Conservation (phyloP, 2,888 invertebrate genomes). For the Tiphia femorata region DNA sequence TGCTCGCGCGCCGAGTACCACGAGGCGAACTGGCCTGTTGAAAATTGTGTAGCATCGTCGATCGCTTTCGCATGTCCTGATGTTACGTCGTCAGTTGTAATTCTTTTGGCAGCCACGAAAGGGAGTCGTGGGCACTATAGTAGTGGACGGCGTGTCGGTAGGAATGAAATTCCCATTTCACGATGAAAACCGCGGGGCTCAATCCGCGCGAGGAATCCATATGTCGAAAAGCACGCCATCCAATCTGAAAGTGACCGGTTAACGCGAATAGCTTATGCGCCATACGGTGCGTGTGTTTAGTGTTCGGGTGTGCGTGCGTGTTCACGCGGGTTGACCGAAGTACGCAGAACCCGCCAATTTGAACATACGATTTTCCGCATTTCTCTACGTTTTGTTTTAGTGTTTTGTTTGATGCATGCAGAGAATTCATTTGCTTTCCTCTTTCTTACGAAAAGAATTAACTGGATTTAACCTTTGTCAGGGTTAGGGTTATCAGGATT, state of each 20-base stretch:
- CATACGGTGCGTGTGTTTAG: conserved; percentile 47
- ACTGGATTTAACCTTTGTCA: too few relatives aligned
- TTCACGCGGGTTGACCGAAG: conserved; percentile 16
- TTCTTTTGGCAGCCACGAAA: conserved; percentile 25
- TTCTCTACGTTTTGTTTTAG: too few relatives aligned
- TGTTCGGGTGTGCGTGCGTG: conserved; percentile 4
- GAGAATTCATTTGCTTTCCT: too few relatives aligned
- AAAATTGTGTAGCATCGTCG: neutral
- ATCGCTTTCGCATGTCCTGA: neutral
- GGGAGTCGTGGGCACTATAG: too few relatives aligned
- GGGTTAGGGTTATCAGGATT: too few relatives aligned
- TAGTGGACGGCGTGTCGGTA: too few relatives aligned
- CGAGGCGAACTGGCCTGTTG: too few relatives aligned
- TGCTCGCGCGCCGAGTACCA: too few relatives aligned
- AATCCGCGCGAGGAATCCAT: conserved; percentile 54
- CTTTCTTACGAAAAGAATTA: too few relatives aligned
- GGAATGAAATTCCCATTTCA: conserved; percentile 56
- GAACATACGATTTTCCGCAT: conserved; percentile 13
- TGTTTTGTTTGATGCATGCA: too few relatives aligned
- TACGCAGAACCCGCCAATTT: conserved; percentile 36
- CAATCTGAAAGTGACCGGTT: conserved; percentile 53
- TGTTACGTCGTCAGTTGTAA: conserved; percentile 1
- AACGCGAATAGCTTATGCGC: conserved; percentile 49
- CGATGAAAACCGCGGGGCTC: conserved; percentile 50
- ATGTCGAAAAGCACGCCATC: conserved; percentile 53